A percentile compares a stretch with the other conserved stretches of the same genome.
These are phyloP conservation scores for Mystacides longicornis DNA, from an alignment of 2,888 invertebrate genomes.

Conservation along the genomic window DNA sequence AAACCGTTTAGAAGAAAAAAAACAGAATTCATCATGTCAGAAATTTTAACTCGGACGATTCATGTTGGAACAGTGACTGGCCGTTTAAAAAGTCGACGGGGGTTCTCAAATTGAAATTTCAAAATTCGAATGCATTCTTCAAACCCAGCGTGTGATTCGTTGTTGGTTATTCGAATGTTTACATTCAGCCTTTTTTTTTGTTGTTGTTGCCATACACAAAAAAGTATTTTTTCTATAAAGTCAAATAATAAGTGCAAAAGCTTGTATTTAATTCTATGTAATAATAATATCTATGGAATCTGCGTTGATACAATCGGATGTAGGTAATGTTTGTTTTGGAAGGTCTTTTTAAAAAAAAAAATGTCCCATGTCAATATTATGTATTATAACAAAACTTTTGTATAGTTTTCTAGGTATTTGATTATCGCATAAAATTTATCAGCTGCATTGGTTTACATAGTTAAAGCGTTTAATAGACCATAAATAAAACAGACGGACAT, in stretches of 20 bases:
- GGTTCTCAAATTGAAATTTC: slow-evolving; percentile 26
- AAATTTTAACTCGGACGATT: background rate
- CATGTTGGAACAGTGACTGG: slow-evolving; percentile 12
- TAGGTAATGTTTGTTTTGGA: background rate
- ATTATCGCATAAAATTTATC: slow-evolving; percentile 1
- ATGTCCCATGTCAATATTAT: background rate
- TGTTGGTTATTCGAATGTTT: slow-evolving; percentile 22
- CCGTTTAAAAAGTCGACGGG: slow-evolving; percentile 21
- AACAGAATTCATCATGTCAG: background rate
- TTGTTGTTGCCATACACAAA: background rate
- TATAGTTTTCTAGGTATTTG: slow-evolving; percentile 1
- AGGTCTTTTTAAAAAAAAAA: background rate
- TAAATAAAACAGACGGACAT: background rate
- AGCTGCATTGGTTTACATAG: background rate
- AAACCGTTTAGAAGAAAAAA: background rate
- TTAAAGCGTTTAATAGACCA: background rate
- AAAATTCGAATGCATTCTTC: slow-evolving; percentile 22
- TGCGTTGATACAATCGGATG: background rate
- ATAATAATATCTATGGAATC: background rate
- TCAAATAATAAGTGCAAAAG: slow-evolving; percentile 21
- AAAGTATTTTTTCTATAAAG: slow-evolving; percentile 8
- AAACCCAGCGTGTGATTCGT: slow-evolving; percentile 23
- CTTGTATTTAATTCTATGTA: background rate
- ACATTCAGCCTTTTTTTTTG: slow-evolving; percentile 12
- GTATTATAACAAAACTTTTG: background rate